phyloP scores from a whole-genome alignment of 1,140 invertebrate genomes.

The Rhizoglyphus robini region DNA sequence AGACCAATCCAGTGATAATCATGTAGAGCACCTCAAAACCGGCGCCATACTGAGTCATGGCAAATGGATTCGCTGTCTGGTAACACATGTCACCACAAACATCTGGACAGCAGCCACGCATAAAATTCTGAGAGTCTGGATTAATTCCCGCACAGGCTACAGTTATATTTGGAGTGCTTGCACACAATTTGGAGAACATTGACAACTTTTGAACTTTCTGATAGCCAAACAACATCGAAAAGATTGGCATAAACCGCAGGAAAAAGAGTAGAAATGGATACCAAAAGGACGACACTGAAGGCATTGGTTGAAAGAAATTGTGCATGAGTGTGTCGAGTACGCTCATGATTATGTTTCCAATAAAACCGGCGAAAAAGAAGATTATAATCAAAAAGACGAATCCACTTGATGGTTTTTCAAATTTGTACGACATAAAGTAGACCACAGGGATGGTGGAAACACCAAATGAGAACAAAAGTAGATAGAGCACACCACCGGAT shows the following conservation, averaged over 20 bases:
- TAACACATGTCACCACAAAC: no score
- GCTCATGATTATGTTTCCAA: not conserved
- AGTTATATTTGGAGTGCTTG: not conserved
- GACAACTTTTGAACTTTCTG: slow-evolving; percentile 6
- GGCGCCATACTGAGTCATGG: not conserved
- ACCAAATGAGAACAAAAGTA: slow-evolving; percentile 24
- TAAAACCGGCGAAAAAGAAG: slow-evolving; percentile 8
- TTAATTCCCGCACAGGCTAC: no score
- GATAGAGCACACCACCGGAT: slow-evolving; percentile 2
- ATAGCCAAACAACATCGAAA: slow-evolving; percentile 15
- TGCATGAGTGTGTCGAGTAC: not conserved
- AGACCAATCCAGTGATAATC: not conserved
- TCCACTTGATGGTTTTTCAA: slow-evolving; percentile 20
- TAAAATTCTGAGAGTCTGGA: slow-evolving; percentile 7
- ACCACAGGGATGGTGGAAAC: slow-evolving; percentile 25
- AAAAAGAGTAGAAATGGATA: not conserved
- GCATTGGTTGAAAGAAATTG: no score
- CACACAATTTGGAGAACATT: not conserved
- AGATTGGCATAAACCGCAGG: slow-evolving; percentile 8
- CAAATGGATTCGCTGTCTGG: slow-evolving; percentile 1
- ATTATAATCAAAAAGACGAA: slow-evolving; percentile 22
- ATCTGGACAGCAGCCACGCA: slow-evolving; percentile 11
- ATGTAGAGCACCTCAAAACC: not conserved
- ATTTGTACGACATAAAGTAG: no score
- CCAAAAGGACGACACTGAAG: no score